These are phyloP conservation scores for Oenanthe melanoleuca DNA, from an alignment of 2,113 vertebrate species.

Conservation along the genomic window DNA sequence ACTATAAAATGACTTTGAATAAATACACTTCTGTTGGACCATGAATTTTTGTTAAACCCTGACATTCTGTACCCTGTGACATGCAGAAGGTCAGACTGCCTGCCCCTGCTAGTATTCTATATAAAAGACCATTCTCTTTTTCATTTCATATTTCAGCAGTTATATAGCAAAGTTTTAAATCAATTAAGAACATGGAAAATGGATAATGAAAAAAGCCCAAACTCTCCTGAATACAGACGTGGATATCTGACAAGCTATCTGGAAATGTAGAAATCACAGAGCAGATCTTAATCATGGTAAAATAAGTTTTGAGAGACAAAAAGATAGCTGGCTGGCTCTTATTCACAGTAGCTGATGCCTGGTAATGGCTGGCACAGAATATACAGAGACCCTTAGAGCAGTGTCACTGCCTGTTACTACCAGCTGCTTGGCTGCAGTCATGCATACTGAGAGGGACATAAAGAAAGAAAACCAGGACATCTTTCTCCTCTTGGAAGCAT, in stretches of 20 bases:
- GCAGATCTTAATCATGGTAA: not conserved
- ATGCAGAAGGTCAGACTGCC: not conserved
- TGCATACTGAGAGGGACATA: conserved; percentile 46
- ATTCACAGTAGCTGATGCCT: not conserved
- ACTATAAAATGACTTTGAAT: not conserved
- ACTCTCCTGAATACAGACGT: not conserved
- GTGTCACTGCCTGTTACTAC: conserved; percentile 66
- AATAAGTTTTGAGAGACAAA: conserved; percentile 15
- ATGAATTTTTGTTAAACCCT: not conserved
- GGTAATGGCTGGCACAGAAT: conserved; percentile 47
- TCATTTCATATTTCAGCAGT: not conserved
- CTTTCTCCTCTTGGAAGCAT: not conserved
- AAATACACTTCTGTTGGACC: not conserved
- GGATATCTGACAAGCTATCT: not conserved
- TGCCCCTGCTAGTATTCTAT: not conserved
- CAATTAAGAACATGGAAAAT: not conserved
- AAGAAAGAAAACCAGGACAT: conserved; percentile 17
- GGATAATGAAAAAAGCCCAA: not conserved
- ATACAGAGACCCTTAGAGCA: conserved; percentile 32
- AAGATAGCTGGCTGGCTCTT: conserved; percentile 17
- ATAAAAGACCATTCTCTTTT: not conserved
- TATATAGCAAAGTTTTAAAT: not conserved
- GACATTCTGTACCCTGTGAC: not conserved
- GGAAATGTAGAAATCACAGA: not conserved
- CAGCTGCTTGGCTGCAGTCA: conserved; percentile 43